Conservation (phyloP, 2,888 invertebrate genomes). For the Cephus spinipes region DNA sequence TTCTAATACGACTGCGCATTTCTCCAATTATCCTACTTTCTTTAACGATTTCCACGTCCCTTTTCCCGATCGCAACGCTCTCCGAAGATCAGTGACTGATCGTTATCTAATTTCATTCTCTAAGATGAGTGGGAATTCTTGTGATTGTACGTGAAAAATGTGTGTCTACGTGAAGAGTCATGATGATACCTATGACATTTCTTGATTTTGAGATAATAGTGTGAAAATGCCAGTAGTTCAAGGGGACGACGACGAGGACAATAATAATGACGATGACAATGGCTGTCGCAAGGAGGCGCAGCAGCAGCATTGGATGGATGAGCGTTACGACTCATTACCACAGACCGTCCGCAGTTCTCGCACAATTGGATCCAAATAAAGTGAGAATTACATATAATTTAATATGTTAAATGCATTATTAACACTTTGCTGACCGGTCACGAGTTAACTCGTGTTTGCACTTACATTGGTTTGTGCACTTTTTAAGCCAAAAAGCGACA, state of each 20-base stretch:
- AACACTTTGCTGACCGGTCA: neutral
- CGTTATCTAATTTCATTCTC: neutral
- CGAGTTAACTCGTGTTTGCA: neutral
- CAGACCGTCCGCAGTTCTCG: conserved; percentile 42
- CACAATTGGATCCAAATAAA: conserved; percentile 42
- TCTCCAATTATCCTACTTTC: neutral
- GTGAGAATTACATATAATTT: neutral
- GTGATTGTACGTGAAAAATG: neutral
- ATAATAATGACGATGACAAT: conserved; percentile 30
- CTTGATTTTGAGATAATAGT: neutral
- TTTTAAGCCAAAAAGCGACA: too few species aligned
- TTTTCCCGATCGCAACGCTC: neutral
- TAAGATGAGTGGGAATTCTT: neutral
- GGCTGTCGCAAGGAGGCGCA: conserved; percentile 72
- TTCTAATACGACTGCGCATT: neutral
- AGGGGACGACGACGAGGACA: conserved; percentile 5
- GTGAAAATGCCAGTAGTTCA: neutral
- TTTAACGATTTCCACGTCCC: neutral
- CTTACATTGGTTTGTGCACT: too few species aligned
- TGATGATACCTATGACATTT: neutral
- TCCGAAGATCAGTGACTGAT: neutral
- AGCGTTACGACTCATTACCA: conserved; percentile 37
- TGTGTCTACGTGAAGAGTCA: neutral
- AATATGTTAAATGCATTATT: neutral
- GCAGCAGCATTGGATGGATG: conserved; percentile 75